Evolutionary conservation across 2,888 invertebrate genomes (phyloP).

Genomic region (Trilocha varians): DNA sequence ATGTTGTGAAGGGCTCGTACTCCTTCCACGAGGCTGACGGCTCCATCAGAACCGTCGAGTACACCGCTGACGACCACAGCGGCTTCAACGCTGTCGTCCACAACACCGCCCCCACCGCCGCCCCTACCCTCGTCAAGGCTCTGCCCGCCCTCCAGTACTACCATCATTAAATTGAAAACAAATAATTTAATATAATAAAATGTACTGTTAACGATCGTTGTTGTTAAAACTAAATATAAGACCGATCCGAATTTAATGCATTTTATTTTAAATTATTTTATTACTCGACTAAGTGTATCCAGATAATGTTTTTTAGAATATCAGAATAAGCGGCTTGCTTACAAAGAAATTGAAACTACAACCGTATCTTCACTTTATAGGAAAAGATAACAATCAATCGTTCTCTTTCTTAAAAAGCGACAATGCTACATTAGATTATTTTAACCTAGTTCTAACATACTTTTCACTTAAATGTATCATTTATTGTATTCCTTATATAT

Average conservation of each 20-base stretch:
- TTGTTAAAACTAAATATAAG: too few relatives aligned
- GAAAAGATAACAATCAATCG: background rate
- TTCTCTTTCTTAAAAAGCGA: too few relatives aligned
- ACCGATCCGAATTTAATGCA: too few relatives aligned
- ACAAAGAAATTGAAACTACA: background rate
- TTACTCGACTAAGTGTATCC: too few relatives aligned
- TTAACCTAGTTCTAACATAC: too few relatives aligned
- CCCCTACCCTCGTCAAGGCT: constrained; percentile 39
- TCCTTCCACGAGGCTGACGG: constrained; percentile 71
- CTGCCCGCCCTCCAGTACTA: constrained; percentile 43
- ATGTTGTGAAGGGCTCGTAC: constrained; percentile 70
- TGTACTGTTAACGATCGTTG: too few relatives aligned
- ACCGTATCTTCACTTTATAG: background rate
- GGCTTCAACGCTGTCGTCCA: constrained; percentile 60
- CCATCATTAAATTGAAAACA: constrained; percentile 27
- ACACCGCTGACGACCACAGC: constrained; percentile 67
- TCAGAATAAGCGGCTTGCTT: too few relatives aligned
- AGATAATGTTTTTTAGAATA: too few relatives aligned
- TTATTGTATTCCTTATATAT: too few relatives aligned
- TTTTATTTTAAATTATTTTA: too few relatives aligned
- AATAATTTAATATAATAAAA: background rate
- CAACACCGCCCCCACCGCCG: constrained; percentile 41
- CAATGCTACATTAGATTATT: too few relatives aligned
- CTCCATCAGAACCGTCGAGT: constrained; percentile 69
- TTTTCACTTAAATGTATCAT: too few relatives aligned